Conservation (phyloP, 2,888 invertebrate genomes). For the Campopleginae sp. region DNA sequence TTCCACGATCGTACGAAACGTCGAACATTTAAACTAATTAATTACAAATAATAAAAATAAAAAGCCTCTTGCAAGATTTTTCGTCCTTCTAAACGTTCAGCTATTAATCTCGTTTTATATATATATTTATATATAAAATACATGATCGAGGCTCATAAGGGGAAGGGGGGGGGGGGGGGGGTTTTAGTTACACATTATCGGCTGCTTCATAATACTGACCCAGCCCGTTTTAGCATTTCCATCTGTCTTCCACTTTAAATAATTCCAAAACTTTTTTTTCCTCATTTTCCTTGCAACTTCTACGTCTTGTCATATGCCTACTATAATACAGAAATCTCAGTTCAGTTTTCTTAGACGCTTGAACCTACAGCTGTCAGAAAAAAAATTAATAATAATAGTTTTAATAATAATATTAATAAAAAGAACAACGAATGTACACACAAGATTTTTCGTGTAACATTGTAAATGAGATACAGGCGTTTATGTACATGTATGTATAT, state of each 20-base stretch:
- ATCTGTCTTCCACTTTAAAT: conserved; percentile 75
- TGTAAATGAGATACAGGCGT: conserved; percentile 80
- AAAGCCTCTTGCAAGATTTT: conserved; percentile 81
- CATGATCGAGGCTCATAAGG: conserved; percentile 82
- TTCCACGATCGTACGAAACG: conserved; percentile 80
- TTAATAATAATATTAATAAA: conserved; percentile 30
- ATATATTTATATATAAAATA: conserved; percentile 83
- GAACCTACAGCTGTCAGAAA: conserved; percentile 75
- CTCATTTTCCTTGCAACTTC: conserved; percentile 78
- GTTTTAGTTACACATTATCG: conserved; percentile 70
- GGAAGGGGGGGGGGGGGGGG: conserved; percentile 69
- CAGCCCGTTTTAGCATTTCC: conserved; percentile 65
- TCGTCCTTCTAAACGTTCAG: conserved; percentile 78
- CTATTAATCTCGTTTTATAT: conserved; percentile 78
- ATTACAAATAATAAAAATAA: conserved; percentile 83
- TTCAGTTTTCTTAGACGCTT: conserved; percentile 76
- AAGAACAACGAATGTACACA: conserved; percentile 78
- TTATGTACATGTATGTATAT: conserved; percentile 82
- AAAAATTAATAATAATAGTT: conserved; percentile 50
- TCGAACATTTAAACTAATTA: conserved; percentile 81
- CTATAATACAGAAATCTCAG: conserved; percentile 80
- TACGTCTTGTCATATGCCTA: conserved; percentile 81
- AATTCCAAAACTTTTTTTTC: conserved; percentile 79
- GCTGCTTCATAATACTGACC: conserved; percentile 73
- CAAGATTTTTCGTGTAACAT: conserved; percentile 77